phyloP scores from a whole-genome alignment of 2,888 invertebrate species.

The Latrodectus elegans region DNA sequence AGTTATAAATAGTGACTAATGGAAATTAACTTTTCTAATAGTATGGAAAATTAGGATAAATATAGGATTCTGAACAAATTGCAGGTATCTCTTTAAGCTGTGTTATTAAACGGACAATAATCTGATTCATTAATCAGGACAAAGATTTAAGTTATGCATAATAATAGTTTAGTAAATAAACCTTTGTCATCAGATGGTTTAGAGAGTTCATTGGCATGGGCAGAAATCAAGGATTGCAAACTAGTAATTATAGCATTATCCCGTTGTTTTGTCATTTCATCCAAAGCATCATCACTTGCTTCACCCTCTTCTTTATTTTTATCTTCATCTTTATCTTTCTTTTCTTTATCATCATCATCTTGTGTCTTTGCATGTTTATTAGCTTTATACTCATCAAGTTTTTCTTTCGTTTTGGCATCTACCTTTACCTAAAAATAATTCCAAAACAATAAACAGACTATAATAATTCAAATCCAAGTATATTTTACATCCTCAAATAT shows the following conservation, averaged over 20 bases:
- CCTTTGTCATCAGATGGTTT: conserved; percentile 72
- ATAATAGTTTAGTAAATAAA: not conserved
- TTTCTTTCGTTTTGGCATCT: conserved; percentile 96
- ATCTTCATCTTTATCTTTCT: conserved; percentile 66
- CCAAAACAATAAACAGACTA: too few species aligned
- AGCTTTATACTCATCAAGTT: conserved; percentile 91
- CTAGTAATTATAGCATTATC: conserved; percentile 85
- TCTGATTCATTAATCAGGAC: not conserved
- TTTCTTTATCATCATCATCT: conserved; percentile 71
- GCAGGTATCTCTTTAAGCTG: too few species aligned
- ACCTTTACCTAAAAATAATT: conserved; percentile 81
- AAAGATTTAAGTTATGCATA: not conserved
- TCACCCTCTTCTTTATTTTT: conserved; percentile 69
- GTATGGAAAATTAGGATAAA: too few species aligned
- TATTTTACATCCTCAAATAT: too few species aligned
- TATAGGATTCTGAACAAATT: too few species aligned
- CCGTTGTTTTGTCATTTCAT: conserved; percentile 83
- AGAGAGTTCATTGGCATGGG: conserved; percentile 83
- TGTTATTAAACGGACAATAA: too few species aligned
- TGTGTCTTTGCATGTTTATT: conserved; percentile 72
- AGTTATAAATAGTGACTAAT: too few species aligned
- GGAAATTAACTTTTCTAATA: too few species aligned
- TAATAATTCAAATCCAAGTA: too few species aligned
- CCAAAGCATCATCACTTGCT: conserved; percentile 76
- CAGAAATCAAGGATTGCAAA: conserved; percentile 86